Conservation (phyloP, 1,140 invertebrate species). For the Bilobella aurantiaca region DNA sequence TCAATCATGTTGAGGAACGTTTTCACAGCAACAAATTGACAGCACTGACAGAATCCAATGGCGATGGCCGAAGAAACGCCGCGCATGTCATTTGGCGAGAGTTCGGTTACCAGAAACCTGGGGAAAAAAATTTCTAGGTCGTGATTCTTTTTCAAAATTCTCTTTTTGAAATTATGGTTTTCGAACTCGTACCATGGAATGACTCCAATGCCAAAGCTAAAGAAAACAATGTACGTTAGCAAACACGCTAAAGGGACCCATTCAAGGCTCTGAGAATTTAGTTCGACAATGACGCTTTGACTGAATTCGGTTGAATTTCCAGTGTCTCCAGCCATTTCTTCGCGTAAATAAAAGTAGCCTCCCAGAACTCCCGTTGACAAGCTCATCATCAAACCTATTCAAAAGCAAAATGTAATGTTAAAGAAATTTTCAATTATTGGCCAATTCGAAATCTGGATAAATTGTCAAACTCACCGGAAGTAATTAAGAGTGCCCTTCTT, state of each 20-base stretch:
- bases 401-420: neutral
- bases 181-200: slow-evolving; percentile 36
- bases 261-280: slow-evolving; percentile 21
- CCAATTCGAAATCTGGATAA: neutral
- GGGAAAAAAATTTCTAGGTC: too few relatives aligned
- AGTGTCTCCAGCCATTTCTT: slow-evolving; percentile 5
- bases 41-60: slow-evolving; percentile 51
- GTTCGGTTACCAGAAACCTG: slow-evolving; percentile 22
- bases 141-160: too few relatives aligned
- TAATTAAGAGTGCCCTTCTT: slow-evolving; percentile 34
- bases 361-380: slow-evolving; percentile 29
- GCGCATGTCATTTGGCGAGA: slow-evolving; percentile 23
- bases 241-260: slow-evolving; percentile 35
- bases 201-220: slow-evolving; percentile 36
- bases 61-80: slow-evolving; percentile 19
- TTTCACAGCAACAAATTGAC: slow-evolving; percentile 63
- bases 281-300: neutral
- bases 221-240: slow-evolving; percentile 32
- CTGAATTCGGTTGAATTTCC: neutral
- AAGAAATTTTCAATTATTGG: neutral
- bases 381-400: slow-evolving; percentile 26
- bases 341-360: slow-evolving; percentile 35
- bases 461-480: slow-evolving; percentile 25
- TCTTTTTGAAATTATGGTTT: too few relatives aligned
- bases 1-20: slow-evolving; percentile 53